A percentile compares a stretch with the other conserved stretches of the same genome.
These are phyloP conservation scores for Aphelinus certus DNA, from an alignment of 1,140 invertebrate species.

Conservation along the genomic window DNA sequence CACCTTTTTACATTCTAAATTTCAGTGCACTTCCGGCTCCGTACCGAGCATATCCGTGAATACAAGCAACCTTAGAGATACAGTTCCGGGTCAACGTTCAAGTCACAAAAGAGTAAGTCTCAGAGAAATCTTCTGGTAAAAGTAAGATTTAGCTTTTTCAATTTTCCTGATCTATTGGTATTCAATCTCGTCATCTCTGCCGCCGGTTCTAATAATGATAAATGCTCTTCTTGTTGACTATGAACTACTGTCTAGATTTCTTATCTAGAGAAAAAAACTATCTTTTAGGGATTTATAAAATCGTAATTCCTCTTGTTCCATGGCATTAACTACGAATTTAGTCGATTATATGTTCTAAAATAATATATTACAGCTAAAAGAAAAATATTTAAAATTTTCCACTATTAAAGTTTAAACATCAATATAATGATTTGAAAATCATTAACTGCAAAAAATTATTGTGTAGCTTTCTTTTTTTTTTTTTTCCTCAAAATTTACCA, in stretches of 20 bases:
- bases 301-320: constrained; percentile 55
- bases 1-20: constrained; percentile 59
- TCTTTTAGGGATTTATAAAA: constrained; percentile 51
- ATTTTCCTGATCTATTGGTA: constrained; percentile 3
- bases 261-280: constrained; percentile 53
- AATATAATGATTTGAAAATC: not conserved
- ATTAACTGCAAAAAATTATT: not conserved
- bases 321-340: constrained; percentile 48
- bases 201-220: not conserved
- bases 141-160: constrained; percentile 27
- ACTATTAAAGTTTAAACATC: too few relatives aligned
- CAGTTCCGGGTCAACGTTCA: constrained; percentile 56
- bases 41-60: constrained; percentile 62
- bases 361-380: too few relatives aligned
- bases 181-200: not conserved
- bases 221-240: constrained; percentile 9
- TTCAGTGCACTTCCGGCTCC: constrained; percentile 59
- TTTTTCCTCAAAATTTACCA: too few relatives aligned
- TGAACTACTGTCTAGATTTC: constrained; percentile 42
- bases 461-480: not conserved
- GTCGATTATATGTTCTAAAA: too few relatives aligned
- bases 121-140: constrained; percentile 42
- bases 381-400: too few relatives aligned
- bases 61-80: constrained; percentile 56
- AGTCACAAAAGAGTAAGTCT: constrained; percentile 58